Conservation (phyloP, 2,797 vertebrate genomes). For the Halcyon smyrnensis region DNA sequence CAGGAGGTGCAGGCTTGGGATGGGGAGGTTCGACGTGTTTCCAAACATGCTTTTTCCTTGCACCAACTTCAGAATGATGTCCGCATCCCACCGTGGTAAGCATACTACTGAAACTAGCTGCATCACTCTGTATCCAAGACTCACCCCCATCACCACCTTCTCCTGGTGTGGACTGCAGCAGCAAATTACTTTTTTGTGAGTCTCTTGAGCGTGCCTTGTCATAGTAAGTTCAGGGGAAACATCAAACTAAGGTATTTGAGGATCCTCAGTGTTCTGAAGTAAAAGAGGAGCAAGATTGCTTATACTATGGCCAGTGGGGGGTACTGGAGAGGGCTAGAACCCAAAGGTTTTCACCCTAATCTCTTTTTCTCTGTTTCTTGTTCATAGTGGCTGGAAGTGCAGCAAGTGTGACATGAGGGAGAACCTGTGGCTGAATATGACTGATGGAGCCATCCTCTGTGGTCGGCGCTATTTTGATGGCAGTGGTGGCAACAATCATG, state of each 20-base stretch:
- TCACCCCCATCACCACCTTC: background rate
- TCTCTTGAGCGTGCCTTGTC: background rate
- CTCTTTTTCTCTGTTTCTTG: background rate
- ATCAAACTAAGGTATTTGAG: background rate
- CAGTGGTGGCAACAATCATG: slow-evolving; percentile 96
- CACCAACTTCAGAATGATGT: slow-evolving; percentile 94
- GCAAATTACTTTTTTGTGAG: background rate
- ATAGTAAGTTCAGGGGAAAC: background rate
- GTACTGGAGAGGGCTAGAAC: background rate
- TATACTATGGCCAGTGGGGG: background rate
- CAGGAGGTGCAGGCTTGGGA: slow-evolving; percentile 98
- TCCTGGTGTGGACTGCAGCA: background rate
- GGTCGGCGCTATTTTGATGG: slow-evolving; percentile 97
- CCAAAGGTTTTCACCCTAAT: background rate
- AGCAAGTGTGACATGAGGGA: slow-evolving; percentile 95
- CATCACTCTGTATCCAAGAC: background rate
- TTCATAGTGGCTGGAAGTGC: slow-evolving; percentile 92
- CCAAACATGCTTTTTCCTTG: slow-evolving; percentile 89
- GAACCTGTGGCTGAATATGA: slow-evolving; percentile 98
- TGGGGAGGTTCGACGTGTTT: slow-evolving; percentile 95
- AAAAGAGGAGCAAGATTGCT: background rate
- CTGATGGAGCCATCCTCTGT: slow-evolving; percentile 93
- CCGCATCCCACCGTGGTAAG: slow-evolving; percentile 96
- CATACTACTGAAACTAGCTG: background rate
- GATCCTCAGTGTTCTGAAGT: background rate